Evolutionary conservation across 2,113 vertebrate species (phyloP), one percentile per base, ranked within the genome.

Genomic region (Sorex araneus): DNA sequence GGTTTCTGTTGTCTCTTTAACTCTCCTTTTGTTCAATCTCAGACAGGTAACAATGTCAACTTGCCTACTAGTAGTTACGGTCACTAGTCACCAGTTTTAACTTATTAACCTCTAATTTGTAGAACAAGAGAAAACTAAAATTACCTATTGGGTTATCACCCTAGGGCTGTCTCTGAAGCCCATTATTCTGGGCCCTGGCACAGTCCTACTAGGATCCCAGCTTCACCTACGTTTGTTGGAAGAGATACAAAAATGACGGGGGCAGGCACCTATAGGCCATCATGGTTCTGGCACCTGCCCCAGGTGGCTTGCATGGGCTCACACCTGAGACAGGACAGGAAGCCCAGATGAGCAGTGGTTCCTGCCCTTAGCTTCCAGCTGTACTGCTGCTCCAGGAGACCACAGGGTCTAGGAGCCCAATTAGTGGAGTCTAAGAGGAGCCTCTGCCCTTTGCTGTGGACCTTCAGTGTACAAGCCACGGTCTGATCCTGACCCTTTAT

Each of bases 51-150:
- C 75, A 80, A 81, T 8, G 21, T 73, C 74, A 73, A 25, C 18
- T 27, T 60, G 36, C 10, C 57, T 45, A 32, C 27, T n/a, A n/a
- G n/a, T 63, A 47, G 40, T 40, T 81, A 47, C 5, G 30, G 45
- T 81, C 75, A 21, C 45, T 84, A 79, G 32, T 71, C 40, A 70
- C 27, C 36, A 57, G 36, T 87, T 84, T 78, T 18, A 87, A 78
- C 25, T 34, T 32, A 57, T 16, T 69, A 54, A 63, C 8, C 34
- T 63, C 34, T 78, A 45, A 34, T 16, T 82, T 34, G 50, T 23
- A 54, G 12, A 40, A 45, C 32, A 40, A 36, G 54, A 80, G 23
- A 90, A 93, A 89, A 82, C 63, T 60, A 67, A 80, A 84, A 75
- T 81, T 69, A 70, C n/a, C 19, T 90, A 63, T 77, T 30, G 40